Conservation (phyloP, 1,140 invertebrate species). For the Andrena cerasifolii region DNA sequence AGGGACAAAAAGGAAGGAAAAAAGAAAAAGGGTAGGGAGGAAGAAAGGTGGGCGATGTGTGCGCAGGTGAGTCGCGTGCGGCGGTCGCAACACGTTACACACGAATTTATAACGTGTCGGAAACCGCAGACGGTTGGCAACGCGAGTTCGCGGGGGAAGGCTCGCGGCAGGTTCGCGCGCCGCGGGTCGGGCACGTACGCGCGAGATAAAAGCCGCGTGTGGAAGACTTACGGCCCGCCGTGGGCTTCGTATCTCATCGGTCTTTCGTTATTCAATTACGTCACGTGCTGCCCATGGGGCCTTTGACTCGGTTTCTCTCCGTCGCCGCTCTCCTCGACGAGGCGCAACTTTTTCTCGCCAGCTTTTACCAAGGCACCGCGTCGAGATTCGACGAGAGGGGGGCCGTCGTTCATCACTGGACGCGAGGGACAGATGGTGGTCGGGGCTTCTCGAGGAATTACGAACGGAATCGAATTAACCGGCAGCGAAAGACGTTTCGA, state of each 20-base stretch:
- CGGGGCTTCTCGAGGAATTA: no score
- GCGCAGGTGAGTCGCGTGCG: background rate
- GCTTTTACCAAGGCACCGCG: no score
- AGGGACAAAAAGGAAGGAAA: background rate
- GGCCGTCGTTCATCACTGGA: background rate
- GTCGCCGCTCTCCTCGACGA: background rate
- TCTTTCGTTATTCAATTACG: constrained; percentile 44
- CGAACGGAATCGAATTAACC: constrained; percentile 1
- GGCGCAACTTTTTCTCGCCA: background rate
- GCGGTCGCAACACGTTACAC: no score
- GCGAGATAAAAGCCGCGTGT: background rate
- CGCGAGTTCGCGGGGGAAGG: no score
- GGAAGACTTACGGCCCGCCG: constrained; percentile 13
- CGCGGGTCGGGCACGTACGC: background rate
- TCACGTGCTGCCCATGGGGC: constrained; percentile 22
- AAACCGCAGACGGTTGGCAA: background rate
- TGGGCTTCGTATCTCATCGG: constrained; percentile 28
- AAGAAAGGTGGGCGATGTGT: background rate
- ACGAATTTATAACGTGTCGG: constrained; percentile 12
- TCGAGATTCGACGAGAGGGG: background rate
- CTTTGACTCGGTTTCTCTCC: constrained; percentile 4
- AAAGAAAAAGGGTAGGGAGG: no score
- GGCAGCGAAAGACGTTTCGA: no score
- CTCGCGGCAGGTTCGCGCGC: background rate
- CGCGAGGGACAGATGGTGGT: background rate